Base-by-base conservation (phyloP, 2,888 invertebrate species). In the Harmothoe impar region DNA sequence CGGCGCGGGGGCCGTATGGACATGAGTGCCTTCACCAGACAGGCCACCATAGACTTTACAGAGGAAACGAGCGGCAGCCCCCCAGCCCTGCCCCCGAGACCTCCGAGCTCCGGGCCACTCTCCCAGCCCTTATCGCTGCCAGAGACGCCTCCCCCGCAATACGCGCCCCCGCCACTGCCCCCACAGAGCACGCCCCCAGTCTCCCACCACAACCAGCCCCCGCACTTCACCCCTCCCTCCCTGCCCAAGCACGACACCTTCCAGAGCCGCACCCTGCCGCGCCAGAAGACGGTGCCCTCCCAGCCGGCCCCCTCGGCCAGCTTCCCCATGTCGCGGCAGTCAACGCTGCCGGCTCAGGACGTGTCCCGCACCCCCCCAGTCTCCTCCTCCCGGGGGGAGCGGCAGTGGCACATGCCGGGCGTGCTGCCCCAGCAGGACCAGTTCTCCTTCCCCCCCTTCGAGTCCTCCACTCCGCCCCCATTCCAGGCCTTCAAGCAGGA, bases 401-500 rank as follows among this genome's bases (percentile, higher is more conserved):
- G 86, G 15, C 86, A 51, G 56, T 56, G 54, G 86, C 86, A 52
- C 15, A 86, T 23, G 20, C 86, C 23, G 29, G 31, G 17, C 0
- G 86, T 86, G 31, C 7, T 54, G 54, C 86, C 86, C 0, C 54
- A 86, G 56, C 86, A 86, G 33, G 86, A 86, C 54, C 86, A 86
- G 56, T 86, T 86, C n/a, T 12, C 52, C 86, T 86, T 86, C 86
- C 86, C 86, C 10, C 86, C 86, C 25, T 86, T 86, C 29, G 25
- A 25, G 10, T 54, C 86, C 31, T 81, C 81, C 81, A 81, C 81
- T 23, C 86, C 86, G 1, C 86, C 86, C 25, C 86, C 86, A 86
- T 86, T 86, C 86, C 86, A 86, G 56, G 86, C 86, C 52, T 86
- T 86, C 29, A 86, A 86, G 33, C 52, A 86, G 25, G 86, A 86